Base-by-base conservation (phyloP, 2,113 vertebrate species). In the Aegithalos caudatus region DNA sequence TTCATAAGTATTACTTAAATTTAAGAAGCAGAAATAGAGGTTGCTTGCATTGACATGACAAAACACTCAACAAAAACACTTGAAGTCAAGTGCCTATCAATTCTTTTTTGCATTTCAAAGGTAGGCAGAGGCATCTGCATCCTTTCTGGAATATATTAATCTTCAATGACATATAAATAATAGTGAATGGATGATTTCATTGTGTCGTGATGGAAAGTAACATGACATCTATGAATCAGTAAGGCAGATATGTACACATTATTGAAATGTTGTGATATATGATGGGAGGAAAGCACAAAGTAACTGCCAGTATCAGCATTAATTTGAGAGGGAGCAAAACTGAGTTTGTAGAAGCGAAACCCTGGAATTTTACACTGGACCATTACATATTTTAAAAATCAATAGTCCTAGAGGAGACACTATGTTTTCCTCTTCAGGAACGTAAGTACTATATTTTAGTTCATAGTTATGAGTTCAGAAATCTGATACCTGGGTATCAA, bases 81-180 rank as follows among this genome's bases (percentile, higher is more conserved):
- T 86, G 25, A 47, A 79, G 53, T 73, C 87, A 95, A 94, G 42
- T 85, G 62, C 23, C 71, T 77, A 73, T 96, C 74, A 86, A 37
- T 82, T 84, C 20, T 40, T 88, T 90, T 90, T 73, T 91, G 38
- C 84, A 86, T 93, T 93, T 94, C 74, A 94, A 77, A 94, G 35
- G 42, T 58, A 95, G 62, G 74, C 78, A 95, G 87, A 93, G 21
- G 23, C 7, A 64, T n/a, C 45, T 91, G 35, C 50, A 93, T 48
- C 74, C 94, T 90, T 69, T 73, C 47, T 91, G 48, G 38, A 61
- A 21, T 37, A 73, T 50, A 83, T 80, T 91, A 17, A 33, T 93
- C 71, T 92, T 77, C 54, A 51, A 22, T 94, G 92, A 47, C 81
- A 69, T 66, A 62, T 33, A 88, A 86, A 90, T 91, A 92, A 92